Conservation (phyloP, 1,140 invertebrate genomes). For the Aphidius ervi region DNA sequence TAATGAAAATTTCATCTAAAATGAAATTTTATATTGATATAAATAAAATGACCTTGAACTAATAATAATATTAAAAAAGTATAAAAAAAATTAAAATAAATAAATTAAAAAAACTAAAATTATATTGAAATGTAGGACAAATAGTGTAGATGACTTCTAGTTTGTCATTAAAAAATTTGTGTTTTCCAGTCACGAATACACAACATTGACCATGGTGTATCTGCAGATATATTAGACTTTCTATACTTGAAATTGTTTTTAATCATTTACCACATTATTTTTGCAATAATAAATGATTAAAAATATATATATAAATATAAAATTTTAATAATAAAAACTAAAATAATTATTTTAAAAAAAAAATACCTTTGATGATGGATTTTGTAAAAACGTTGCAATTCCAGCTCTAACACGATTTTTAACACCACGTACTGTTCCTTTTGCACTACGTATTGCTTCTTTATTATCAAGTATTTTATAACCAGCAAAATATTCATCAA, state of each 20-base stretch:
- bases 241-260: slow-evolving; percentile 1
- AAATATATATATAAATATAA: background rate
- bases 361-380: slow-evolving; percentile 68
- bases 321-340: no score
- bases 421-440: slow-evolving; percentile 87
- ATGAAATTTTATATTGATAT: no score
- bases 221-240: slow-evolving; percentile 9
- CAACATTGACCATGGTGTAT: background rate
- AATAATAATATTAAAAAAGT: background rate
- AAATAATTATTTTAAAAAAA: background rate
- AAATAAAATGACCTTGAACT: slow-evolving; percentile 11
- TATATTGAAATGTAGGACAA: background rate
- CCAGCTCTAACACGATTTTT: slow-evolving; percentile 90
- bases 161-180: no score
- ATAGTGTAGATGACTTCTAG: no score
- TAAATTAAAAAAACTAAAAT: background rate
- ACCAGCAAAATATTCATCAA: slow-evolving; percentile 74
- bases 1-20: background rate
- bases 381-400: slow-evolving; percentile 87
- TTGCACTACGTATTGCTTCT: slow-evolving; percentile 79
- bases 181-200: no score
- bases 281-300: background rate
- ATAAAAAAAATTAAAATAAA: background rate
- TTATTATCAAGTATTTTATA: slow-evolving; percentile 67
- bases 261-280: background rate